Evolutionary conservation across 1,140 invertebrate genomes (phyloP).

Genomic region (Drosophila asahinai): DNA sequence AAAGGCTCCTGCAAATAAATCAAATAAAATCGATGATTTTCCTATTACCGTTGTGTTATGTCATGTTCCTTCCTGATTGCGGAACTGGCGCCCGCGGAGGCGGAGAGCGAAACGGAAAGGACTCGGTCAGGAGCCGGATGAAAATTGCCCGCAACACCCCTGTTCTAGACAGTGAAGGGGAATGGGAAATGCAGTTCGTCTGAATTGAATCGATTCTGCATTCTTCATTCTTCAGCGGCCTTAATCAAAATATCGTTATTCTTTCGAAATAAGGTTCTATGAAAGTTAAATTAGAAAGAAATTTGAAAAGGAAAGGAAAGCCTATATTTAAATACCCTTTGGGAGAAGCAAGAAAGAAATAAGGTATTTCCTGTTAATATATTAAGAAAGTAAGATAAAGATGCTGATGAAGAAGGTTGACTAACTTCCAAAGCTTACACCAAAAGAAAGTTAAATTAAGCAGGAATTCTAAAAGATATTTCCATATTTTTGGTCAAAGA

Average conservation of each 20-base stretch:
- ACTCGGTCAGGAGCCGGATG: constrained; percentile 22
- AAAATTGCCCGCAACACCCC: constrained; percentile 23
- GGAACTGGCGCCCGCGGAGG: constrained; percentile 8
- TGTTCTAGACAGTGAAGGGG: not conserved
- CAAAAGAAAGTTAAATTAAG: no score
- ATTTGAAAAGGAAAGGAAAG: no score
- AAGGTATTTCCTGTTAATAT: not conserved
- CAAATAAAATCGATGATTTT: constrained; percentile 83
- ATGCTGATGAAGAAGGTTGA: no score
- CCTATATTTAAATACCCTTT: not conserved
- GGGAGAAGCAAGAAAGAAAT: no score
- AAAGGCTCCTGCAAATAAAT: constrained; percentile 66
- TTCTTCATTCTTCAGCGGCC: not conserved
- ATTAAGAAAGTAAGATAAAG: not conserved
- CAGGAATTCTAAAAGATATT: no score
- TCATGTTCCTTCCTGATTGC: constrained; percentile 69
- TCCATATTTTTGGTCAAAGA: no score
- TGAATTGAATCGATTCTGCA: constrained; percentile 11
- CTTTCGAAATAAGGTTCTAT: not conserved
- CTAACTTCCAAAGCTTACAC: no score
- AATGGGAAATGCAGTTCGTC: not conserved
- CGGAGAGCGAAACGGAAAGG: constrained; percentile 26
- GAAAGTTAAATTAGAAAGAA: not conserved
- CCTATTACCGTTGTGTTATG: constrained; percentile 82
- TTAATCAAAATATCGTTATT: constrained; percentile 4